Percentiles rank a stretch among this genome's conserved stretches.
These are phyloP conservation scores for Drosophila insularis DNA, from an alignment of 1,140 invertebrate genomes.

Conservation along the genomic window DNA sequence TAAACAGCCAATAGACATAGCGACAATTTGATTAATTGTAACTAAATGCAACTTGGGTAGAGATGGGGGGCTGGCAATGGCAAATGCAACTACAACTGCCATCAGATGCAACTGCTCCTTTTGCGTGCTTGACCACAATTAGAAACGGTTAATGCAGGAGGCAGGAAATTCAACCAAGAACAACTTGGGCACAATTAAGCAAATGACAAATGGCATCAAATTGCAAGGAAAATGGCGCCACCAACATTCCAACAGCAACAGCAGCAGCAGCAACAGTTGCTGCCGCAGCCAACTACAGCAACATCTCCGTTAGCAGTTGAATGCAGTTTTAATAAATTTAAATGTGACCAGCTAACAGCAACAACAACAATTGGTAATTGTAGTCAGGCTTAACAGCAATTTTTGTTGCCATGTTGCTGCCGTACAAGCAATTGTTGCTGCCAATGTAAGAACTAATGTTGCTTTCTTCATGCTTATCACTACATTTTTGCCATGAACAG, in stretches of 20 bases:
- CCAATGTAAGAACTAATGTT: constrained; percentile 22
- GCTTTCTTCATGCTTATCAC: constrained; percentile 59
- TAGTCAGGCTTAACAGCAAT: constrained; percentile 34
- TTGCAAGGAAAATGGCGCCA: constrained; percentile 74
- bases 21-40: constrained; percentile 11
- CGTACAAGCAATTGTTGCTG: constrained; percentile 9
- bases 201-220: constrained; percentile 79
- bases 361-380: constrained; percentile 71
- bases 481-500: constrained; percentile 61
- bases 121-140: constrained; percentile 53
- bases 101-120: background rate
- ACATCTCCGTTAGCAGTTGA: constrained; percentile 62
- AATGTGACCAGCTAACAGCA: constrained; percentile 52
- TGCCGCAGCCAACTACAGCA: constrained; percentile 27
- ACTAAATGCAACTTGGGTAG: background rate
- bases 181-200: constrained; percentile 73
- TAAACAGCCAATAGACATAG: constrained; percentile 7
- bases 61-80: background rate
- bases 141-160: constrained; percentile 42
- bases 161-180: constrained; percentile 40
- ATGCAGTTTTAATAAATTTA: constrained; percentile 80
- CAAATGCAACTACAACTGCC: background rate
- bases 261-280: background rate
- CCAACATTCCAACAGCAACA: constrained; percentile 40
- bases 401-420: background rate